Percentiles rank a stretch among this genome's conserved stretches.
These are phyloP conservation scores for Ischnura elegans DNA, from an alignment of 2,888 invertebrate genomes.

Conservation along the genomic window DNA sequence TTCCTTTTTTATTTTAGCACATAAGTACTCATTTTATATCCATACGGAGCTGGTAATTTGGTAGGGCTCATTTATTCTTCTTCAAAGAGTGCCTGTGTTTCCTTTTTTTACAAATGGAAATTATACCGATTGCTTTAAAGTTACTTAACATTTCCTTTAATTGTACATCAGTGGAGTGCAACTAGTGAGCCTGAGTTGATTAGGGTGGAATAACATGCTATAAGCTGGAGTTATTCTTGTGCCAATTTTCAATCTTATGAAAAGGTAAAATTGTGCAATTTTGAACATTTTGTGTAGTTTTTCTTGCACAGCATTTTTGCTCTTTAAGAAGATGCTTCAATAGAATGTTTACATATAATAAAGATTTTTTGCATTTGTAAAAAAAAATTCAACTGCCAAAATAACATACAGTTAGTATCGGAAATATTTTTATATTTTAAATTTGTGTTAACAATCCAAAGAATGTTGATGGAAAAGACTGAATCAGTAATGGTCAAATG, in stretches of 20 bases:
- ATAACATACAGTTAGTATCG: constrained; percentile 53
- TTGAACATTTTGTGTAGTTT: constrained; percentile 32
- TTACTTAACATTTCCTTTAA: background rate
- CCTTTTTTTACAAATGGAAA: background rate
- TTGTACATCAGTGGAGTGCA: background rate
- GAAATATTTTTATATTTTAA: constrained; percentile 62
- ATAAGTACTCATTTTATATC: constrained; percentile 40
- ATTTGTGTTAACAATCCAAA: constrained; percentile 55
- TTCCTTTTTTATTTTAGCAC: constrained; percentile 43
- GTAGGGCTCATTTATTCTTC: background rate
- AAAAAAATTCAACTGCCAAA: constrained; percentile 48
- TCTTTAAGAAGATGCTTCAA: constrained; percentile 40
- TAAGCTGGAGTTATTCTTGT: constrained; percentile 15
- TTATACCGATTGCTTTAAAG: constrained; percentile 29
- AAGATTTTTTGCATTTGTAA: constrained; percentile 59
- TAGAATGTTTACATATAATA: constrained; percentile 31
- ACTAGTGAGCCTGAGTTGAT: background rate
- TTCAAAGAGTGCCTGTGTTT: background rate
- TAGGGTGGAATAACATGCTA: background rate
- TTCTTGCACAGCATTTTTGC: constrained; percentile 46
- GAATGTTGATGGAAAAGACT: constrained; percentile 60
- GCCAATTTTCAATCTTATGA: constrained; percentile 18
- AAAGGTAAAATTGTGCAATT: constrained; percentile 12
- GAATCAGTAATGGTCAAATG: constrained; percentile 50
- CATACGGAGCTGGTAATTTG: constrained; percentile 34